Conservation (phyloP, 2,797 vertebrate species). For the Chrysolophus pictus region DNA sequence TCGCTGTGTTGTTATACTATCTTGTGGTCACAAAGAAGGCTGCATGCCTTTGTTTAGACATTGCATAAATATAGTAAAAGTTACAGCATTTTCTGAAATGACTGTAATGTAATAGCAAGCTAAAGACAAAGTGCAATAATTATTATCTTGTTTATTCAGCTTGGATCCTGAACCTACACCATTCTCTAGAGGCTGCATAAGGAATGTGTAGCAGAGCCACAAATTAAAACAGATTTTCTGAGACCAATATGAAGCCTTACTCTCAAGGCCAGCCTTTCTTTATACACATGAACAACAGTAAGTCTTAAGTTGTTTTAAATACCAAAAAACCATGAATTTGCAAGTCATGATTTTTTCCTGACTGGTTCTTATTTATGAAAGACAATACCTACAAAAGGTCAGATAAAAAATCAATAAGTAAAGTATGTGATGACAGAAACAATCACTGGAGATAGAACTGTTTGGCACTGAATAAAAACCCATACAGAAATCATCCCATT, state of each 20-base stretch:
- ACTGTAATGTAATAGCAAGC: background rate
- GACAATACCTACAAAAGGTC: conserved; percentile 1
- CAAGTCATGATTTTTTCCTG: conserved; percentile 10
- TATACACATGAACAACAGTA: background rate
- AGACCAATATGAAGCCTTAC: background rate
- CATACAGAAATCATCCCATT: background rate
- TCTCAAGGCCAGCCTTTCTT: background rate
- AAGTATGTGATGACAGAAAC: conserved; percentile 47
- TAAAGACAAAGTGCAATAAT: background rate
- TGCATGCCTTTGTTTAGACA: background rate
- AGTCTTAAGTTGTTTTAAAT: background rate
- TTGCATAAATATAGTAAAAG: background rate
- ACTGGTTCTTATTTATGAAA: background rate
- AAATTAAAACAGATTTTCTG: background rate
- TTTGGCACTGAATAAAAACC: background rate
- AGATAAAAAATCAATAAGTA: conserved; percentile 36
- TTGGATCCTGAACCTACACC: background rate
- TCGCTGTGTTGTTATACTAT: background rate
- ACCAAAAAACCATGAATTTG: background rate
- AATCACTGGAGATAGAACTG: background rate
- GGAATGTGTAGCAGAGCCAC: background rate
- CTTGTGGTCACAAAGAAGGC: background rate
- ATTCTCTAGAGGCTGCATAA: background rate
- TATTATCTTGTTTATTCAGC: background rate
- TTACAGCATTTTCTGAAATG: background rate